These are phyloP conservation scores for Drosophila mimetica DNA, from an alignment of 2,888 invertebrate species.

Conservation along the genomic window DNA sequence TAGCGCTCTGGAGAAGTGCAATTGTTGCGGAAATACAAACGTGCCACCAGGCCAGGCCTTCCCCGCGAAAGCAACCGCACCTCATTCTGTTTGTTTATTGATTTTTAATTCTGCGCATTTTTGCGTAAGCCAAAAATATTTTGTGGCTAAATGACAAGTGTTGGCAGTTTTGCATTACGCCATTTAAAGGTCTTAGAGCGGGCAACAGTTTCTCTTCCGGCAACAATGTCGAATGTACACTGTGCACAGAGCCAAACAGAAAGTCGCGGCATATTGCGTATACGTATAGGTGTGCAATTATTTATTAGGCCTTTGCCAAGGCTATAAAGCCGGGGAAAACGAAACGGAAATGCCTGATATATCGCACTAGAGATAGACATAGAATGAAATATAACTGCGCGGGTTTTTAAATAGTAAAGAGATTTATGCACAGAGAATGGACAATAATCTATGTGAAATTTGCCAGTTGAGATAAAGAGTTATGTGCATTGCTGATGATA, in stretches of 20 bases:
- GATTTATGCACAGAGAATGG: not conserved
- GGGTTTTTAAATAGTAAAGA: not conserved
- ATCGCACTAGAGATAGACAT: conserved; percentile 9
- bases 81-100: conserved; percentile 61
- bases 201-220: conserved; percentile 34
- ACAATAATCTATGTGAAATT: not conserved
- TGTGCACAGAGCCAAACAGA: not conserved
- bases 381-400: not conserved
- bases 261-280: conserved; percentile 27
- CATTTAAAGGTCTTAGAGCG: conserved; percentile 15
- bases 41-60: conserved; percentile 30
- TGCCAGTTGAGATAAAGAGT: conserved; percentile 1
- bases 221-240: conserved; percentile 18
- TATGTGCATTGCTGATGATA: not conserved
- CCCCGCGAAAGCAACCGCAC: not conserved
- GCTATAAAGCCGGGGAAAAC: conserved; percentile 20
- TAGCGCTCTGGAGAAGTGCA: conserved; percentile 63
- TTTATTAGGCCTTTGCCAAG: conserved; percentile 24
- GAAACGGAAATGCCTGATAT: conserved; percentile 51
- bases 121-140: conserved; percentile 45
- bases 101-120: conserved; percentile 65
- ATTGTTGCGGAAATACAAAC: conserved; percentile 72
- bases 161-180: conserved; percentile 40
- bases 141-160: conserved; percentile 32
- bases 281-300: conserved; percentile 39